These are phyloP conservation scores for Xestobium rufovillosum DNA, from an alignment of 2,888 invertebrate species.

Conservation along the genomic window DNA sequence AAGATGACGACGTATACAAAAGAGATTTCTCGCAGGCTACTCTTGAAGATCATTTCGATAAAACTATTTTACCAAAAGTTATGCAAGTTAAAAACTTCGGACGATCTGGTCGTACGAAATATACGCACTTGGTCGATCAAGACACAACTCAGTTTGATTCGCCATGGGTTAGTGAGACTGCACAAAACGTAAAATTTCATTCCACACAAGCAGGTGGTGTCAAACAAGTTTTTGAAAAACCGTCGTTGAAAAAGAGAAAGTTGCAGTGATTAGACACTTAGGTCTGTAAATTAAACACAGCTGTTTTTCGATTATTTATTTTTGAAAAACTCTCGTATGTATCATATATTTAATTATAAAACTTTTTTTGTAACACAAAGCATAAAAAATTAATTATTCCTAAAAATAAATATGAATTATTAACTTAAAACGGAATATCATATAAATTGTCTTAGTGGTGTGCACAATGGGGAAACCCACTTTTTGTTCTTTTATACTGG, in stretches of 20 bases:
- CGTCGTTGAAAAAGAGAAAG: slow-evolving; percentile 57
- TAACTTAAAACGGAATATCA: no score
- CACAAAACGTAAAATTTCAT: slow-evolving; percentile 80
- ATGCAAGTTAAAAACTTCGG: slow-evolving; percentile 99
- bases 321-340: no score
- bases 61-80: slow-evolving; percentile 96
- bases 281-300: no score
- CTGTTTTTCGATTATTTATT: slow-evolving; percentile 7
- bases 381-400: no score
- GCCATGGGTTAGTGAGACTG: slow-evolving; percentile 91
- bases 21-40: slow-evolving; percentile 50
- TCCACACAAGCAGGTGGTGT: slow-evolving; percentile 85
- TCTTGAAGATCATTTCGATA: slow-evolving; percentile 98
- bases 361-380: no score
- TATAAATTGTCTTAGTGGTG: no score
- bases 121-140: slow-evolving; percentile 98
- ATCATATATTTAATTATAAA: no score
- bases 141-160: slow-evolving; percentile 98
- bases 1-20: slow-evolving; percentile 70
- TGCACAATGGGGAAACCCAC: no score
- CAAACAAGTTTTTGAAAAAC: slow-evolving; percentile 87
- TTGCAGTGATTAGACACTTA: slow-evolving; percentile 22
- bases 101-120: slow-evolving; percentile 95
- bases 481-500: no score
- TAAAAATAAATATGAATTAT: no score